Conservation (phyloP, 2,888 invertebrate species). For the Heliconius charithonia region DNA sequence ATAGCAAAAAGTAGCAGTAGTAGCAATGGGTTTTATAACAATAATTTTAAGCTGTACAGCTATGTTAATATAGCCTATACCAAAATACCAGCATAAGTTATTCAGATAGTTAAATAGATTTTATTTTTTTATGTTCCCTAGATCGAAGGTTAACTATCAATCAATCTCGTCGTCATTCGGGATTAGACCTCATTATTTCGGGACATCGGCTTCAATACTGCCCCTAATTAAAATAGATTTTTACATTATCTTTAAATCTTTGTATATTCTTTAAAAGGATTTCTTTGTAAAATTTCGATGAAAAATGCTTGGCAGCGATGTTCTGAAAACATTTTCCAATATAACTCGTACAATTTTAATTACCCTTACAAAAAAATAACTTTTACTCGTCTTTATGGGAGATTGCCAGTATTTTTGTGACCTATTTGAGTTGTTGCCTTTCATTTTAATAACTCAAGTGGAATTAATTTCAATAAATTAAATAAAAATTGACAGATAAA, state of each 20-base stretch:
- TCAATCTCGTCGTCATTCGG: constrained; percentile 19
- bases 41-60: too few relatives aligned
- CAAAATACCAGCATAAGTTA: background rate
- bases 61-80: background rate
- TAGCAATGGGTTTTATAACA: too few relatives aligned
- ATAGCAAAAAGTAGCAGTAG: too few relatives aligned
- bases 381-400: constrained; percentile 4
- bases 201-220: constrained; percentile 14
- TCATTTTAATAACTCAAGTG: constrained; percentile 10
- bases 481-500: background rate
- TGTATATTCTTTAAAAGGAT: constrained; percentile 18
- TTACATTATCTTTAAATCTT: constrained; percentile 13
- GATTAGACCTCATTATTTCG: constrained; percentile 11
- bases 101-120: constrained; percentile 2
- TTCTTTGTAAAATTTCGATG: constrained; percentile 12
- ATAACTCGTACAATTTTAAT: background rate
- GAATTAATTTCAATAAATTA: constrained; percentile 24
- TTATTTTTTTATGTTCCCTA: constrained; percentile 2
- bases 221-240: constrained; percentile 24
- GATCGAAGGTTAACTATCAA: constrained; percentile 18
- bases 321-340: background rate
- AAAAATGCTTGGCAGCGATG: background rate
- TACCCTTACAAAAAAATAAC: constrained; percentile 13
- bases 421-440: constrained; percentile 13
- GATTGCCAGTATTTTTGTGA: constrained; percentile 7